Evolutionary conservation across 2,113 vertebrate genomes (phyloP).

Genomic region (Salvator merianae): DNA sequence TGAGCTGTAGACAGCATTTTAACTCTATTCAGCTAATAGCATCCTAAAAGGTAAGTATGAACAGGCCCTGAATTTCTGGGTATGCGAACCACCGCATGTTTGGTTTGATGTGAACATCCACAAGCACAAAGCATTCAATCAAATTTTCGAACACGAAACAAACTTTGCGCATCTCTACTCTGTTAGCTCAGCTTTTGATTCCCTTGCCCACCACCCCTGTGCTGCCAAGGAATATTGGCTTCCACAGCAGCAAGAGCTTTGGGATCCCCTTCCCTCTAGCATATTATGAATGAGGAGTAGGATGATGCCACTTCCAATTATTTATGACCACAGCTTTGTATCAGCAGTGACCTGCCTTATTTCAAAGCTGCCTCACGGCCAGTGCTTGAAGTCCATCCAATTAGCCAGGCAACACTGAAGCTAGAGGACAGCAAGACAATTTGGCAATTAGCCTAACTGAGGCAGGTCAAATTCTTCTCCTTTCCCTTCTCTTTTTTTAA

Average conservation of each 20-base stretch:
- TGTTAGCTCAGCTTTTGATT: not conserved
- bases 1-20: no score
- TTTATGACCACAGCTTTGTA: conserved; percentile 22
- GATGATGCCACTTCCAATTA: conserved; percentile 31
- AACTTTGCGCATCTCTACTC: no score
- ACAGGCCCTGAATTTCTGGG: no score
- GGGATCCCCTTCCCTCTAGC: not conserved
- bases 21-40: no score
- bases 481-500: conserved; percentile 6
- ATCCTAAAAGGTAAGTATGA: no score
- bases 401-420: conserved; percentile 46
- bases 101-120: no score
- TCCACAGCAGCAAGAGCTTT: not conserved
- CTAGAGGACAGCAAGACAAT: conserved; percentile 38
- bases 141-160: no score
- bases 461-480: conserved; percentile 47
- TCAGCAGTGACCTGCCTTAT: conserved; percentile 22
- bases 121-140: no score
- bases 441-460: conserved; percentile 56
- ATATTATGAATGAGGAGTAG: conserved; percentile 3
- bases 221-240: not conserved
- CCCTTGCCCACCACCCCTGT: no score
- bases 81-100: no score
- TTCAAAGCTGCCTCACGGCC: conserved; percentile 27
- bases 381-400: conserved; percentile 52